Evolutionary conservation across 2,888 invertebrate genomes (phyloP).

Genomic region (Nudaria mundana): DNA sequence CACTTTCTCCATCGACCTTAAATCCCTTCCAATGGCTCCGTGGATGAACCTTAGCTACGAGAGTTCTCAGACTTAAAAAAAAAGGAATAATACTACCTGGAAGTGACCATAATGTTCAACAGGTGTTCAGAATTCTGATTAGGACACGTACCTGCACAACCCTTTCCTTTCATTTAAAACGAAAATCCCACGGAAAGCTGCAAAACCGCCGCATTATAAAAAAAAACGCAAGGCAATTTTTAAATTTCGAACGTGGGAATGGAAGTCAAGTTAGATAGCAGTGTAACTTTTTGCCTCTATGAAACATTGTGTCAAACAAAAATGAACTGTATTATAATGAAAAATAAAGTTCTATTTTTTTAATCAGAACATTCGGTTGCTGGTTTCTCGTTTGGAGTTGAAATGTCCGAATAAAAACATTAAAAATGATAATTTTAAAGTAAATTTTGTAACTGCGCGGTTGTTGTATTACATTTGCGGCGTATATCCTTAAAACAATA

Average conservation of each 20-base stretch:
- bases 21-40: not conserved
- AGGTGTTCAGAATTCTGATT: not conserved
- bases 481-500: constrained; percentile 20
- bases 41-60: too few relatives aligned
- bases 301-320: constrained; percentile 2
- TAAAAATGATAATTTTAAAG: constrained; percentile 6
- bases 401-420: constrained; percentile 8
- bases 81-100: not conserved
- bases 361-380: too few relatives aligned
- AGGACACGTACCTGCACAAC: not conserved
- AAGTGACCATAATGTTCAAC: not conserved
- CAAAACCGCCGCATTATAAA: not conserved
- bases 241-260: constrained; percentile 36
- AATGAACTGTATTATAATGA: constrained; percentile 17
- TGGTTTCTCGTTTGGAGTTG: constrained; percentile 10
- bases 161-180: not conserved
- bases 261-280: constrained; percentile 19
- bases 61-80: too few relatives aligned
- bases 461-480: constrained; percentile 13
- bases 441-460: constrained; percentile 11
- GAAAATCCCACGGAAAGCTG: not conserved
- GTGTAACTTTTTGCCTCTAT: constrained; percentile 4
- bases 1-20: not conserved
- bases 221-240: constrained; percentile 22
- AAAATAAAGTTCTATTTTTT: too few relatives aligned